Evolutionary conservation across 2,797 vertebrate species (phyloP).

Genomic region (Antrozous pallidus): DNA sequence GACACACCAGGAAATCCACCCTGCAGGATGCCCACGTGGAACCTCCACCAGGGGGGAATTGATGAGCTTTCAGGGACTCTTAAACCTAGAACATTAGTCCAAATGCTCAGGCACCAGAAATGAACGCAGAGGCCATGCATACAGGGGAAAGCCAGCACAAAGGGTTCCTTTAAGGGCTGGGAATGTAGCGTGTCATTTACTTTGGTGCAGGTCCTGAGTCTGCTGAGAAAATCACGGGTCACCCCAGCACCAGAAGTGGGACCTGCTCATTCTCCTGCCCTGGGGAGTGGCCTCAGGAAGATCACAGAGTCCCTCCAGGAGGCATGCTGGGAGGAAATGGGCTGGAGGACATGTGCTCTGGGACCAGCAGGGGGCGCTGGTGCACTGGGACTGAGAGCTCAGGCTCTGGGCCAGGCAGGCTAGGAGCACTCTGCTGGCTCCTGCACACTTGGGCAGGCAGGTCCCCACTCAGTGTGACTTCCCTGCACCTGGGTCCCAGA

Average conservation of each 20-base stretch:
- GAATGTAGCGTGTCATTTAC: neutral
- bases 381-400: no score
- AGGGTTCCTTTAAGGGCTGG: neutral
- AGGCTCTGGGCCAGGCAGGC: no score
- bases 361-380: no score
- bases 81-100: neutral
- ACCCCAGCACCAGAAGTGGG: accelerated
- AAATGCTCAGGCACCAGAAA: no score
- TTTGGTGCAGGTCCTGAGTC: accelerated
- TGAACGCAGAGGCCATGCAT: neutral
- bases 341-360: no score
- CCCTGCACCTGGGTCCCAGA: no score
- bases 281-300: neutral
- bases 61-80: accelerated
- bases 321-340: no score
- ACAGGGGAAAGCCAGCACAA: no score
- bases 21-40: neutral
- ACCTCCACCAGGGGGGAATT: neutral
- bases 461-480: no score
- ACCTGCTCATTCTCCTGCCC: no score
- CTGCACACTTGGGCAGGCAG: no score
- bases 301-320: neutral
- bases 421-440: no score
- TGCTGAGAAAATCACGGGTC: neutral
- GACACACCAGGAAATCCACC: neutral